A percentile compares a stretch with the other conserved stretches of the same genome.
phyloP scores from a whole-genome alignment of 2,888 invertebrate species.

The Hypomecis atomaria region DNA sequence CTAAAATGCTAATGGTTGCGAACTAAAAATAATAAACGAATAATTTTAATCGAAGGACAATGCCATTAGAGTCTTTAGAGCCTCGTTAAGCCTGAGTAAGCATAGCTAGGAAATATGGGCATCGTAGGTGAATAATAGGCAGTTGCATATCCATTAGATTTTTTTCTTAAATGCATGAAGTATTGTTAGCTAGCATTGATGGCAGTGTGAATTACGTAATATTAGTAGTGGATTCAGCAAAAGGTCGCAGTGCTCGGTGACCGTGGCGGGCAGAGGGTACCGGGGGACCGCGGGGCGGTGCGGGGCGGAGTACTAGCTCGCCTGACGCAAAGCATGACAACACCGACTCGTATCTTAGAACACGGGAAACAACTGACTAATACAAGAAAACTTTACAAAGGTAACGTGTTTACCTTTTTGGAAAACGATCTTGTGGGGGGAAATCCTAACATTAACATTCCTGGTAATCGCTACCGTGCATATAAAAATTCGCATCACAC shows the following conservation, averaged over 20 bases:
- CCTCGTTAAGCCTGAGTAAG: slow-evolving; percentile 12
- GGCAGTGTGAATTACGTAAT: slow-evolving; percentile 67
- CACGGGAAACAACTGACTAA: slow-evolving; percentile 30
- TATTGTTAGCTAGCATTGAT: slow-evolving; percentile 40
- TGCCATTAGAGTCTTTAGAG: background rate
- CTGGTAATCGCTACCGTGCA: slow-evolving; percentile 17
- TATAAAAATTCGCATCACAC: slow-evolving; percentile 5
- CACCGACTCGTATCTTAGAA: slow-evolving; percentile 31
- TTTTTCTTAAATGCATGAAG: slow-evolving; percentile 38
- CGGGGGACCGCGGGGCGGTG: slow-evolving; percentile 37
- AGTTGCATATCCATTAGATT: slow-evolving; percentile 36
- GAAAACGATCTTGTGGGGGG: slow-evolving; percentile 18
- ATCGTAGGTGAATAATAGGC: slow-evolving; percentile 18
- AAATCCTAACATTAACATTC: slow-evolving; percentile 27
- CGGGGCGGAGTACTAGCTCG: slow-evolving; percentile 30
- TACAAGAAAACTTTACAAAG: slow-evolving; percentile 1
- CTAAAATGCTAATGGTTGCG: background rate
- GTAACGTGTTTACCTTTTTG: slow-evolving; percentile 3
- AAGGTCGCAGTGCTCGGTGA: slow-evolving; percentile 80
- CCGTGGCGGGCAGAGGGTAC: slow-evolving; percentile 70
- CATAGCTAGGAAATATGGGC: slow-evolving; percentile 8
- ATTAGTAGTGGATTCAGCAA: slow-evolving; percentile 62
- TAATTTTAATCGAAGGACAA: background rate
- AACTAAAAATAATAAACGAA: slow-evolving; percentile 2
- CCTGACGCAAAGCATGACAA: slow-evolving; percentile 46